Conservation (phyloP, 1,140 invertebrate genomes). For the Diorhabda sublineata region DNA sequence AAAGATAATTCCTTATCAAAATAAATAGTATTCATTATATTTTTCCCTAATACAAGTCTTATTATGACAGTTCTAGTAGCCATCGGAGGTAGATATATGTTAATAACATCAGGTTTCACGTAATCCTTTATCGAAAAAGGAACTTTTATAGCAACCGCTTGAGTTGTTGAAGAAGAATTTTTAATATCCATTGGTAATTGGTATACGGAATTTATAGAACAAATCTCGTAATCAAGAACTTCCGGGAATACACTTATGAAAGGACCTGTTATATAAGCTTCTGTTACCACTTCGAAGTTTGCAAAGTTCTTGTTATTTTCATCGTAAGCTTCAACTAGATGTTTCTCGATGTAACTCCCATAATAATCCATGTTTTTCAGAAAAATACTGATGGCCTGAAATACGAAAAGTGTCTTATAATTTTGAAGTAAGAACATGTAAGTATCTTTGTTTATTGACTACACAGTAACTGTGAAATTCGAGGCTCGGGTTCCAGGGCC, state of each 20-base stretch:
- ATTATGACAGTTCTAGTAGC: constrained; percentile 23
- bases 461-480: too few species aligned
- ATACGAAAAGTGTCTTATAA: neutral
- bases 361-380: constrained; percentile 25
- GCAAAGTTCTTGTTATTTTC: neutral
- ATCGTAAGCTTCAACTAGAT: constrained; percentile 22
- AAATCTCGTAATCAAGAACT: constrained; percentile 35
- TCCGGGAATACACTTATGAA: constrained; percentile 29
- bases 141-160: constrained; percentile 31
- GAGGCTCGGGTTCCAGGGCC: too few species aligned
- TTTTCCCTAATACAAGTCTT: constrained; percentile 32
- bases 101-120: constrained; percentile 23
- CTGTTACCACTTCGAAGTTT: constrained; percentile 26
- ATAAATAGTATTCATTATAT: neutral
- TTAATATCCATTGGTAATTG: constrained; percentile 30
- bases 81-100: constrained; percentile 23
- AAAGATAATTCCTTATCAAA: neutral
- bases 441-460: too few species aligned
- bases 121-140: constrained; percentile 28
- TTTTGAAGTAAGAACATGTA: too few species aligned
- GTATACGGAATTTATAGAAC: constrained; percentile 34
- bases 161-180: constrained; percentile 26
- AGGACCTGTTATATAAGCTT: constrained; percentile 30
- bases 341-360: constrained; percentile 28
- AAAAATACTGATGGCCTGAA: constrained; percentile 18